These are phyloP conservation scores for Silurus meridionalis DNA, from an alignment of 2,113 vertebrate genomes.

Conservation along the genomic window DNA sequence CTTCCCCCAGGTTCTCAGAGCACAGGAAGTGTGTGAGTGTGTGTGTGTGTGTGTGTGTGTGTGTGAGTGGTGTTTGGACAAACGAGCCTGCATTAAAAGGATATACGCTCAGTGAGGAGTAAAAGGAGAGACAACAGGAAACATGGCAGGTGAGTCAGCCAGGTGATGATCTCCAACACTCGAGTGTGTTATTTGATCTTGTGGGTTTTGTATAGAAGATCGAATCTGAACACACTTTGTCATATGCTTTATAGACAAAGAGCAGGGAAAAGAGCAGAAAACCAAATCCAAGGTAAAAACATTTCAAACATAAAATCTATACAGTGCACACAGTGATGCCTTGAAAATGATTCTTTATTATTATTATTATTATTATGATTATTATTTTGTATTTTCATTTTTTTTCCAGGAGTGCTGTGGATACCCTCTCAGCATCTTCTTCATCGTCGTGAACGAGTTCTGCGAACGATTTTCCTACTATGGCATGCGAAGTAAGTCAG, in stretches of 20 bases:
- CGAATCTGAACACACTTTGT: neutral
- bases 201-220: neutral
- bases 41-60: neutral
- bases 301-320: neutral
- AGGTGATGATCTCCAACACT: neutral
- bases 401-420: conserved; percentile 60
- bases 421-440: conserved; percentile 91
- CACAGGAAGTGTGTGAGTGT: conserved; percentile 4
- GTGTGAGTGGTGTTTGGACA: neutral
- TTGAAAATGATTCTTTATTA: neutral
- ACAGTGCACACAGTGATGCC: neutral
- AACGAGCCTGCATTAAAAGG: conserved; percentile 10
- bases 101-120: conserved; percentile 24
- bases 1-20: conserved; percentile 15
- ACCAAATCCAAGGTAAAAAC: conserved; percentile 43
- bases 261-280: conserved; percentile 39
- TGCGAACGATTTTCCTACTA: conserved; percentile 98
- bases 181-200: too few species aligned
- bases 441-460: conserved; percentile 95
- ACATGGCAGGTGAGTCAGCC: conserved; percentile 50
- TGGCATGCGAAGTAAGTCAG: conserved; percentile 89
- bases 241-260: conserved; percentile 53
- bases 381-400: neutral
- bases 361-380: neutral
- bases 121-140: neutral